These are phyloP conservation scores for Leptinotarsa lineolata DNA, from an alignment of 1,140 invertebrate genomes.

Conservation along the genomic window DNA sequence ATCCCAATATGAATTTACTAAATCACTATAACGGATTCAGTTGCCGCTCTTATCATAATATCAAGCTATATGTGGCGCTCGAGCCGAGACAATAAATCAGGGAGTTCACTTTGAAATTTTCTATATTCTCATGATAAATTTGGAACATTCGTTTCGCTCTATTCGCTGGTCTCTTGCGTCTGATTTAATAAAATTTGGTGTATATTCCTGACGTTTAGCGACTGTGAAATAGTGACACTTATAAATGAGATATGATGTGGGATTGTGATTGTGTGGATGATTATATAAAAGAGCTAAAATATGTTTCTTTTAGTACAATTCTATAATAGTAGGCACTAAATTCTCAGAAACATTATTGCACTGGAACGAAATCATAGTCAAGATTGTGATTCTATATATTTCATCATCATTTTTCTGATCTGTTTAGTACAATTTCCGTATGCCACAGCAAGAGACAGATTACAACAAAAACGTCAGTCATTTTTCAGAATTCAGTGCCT, in stretches of 20 bases:
- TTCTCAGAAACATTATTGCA: too few relatives aligned
- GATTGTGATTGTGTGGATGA: too few relatives aligned
- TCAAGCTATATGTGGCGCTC: conserved; percentile 8
- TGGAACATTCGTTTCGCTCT: not conserved
- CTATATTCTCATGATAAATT: conserved; percentile 9
- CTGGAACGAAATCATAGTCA: too few relatives aligned
- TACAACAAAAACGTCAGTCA: too few relatives aligned
- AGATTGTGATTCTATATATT: too few relatives aligned
- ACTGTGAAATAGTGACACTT: not conserved
- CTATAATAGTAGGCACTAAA: too few relatives aligned
- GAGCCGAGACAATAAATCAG: conserved; percentile 18
- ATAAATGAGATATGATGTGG: conserved; percentile 1
- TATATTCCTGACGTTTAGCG: not conserved
- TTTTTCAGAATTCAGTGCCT: too few relatives aligned
- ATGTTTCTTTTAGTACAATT: too few relatives aligned
- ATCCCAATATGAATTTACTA: conserved; percentile 23
- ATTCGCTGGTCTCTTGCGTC: not conserved
- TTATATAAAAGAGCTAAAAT: too few relatives aligned
- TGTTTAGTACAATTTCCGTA: too few relatives aligned
- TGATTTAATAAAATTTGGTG: not conserved
- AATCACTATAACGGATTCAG: conserved; percentile 23
- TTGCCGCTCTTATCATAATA: conserved; percentile 16
- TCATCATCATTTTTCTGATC: too few relatives aligned
- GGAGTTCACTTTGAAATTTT: conserved; percentile 24
- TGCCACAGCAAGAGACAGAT: too few relatives aligned